phyloP scores from a whole-genome alignment of 2,888 invertebrate genomes.

The Tiliacea citrago region DNA sequence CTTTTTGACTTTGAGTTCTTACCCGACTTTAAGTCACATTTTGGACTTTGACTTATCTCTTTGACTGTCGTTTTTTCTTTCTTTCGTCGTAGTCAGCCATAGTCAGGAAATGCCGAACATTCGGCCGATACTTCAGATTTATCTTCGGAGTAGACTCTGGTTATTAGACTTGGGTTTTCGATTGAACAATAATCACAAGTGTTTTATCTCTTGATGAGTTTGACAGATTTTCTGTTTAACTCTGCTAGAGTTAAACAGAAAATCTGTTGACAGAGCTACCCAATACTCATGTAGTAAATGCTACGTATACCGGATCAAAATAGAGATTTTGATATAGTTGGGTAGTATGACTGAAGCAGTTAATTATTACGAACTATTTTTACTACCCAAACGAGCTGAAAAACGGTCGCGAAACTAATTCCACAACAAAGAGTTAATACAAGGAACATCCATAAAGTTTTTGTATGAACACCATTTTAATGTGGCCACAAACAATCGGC shows the following conservation, averaged over 20 bases:
- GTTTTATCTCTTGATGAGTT: not conserved
- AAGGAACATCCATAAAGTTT: constrained; percentile 81
- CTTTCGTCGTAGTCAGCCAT: too few relatives aligned
- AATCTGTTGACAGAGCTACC: not conserved
- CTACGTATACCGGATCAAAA: not conserved
- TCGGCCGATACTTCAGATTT: too few relatives aligned
- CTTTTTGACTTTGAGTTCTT: too few relatives aligned
- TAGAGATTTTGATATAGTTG: not conserved
- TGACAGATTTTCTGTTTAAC: too few relatives aligned
- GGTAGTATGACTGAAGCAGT: not conserved
- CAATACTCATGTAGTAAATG: not conserved
- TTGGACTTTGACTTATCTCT: too few relatives aligned
- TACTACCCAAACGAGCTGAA: constrained; percentile 61
- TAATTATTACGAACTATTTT: constrained; percentile 51
- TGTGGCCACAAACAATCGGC: constrained; percentile 81
- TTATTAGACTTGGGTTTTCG: not conserved
- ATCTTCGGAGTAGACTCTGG: too few relatives aligned
- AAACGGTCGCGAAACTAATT: constrained; percentile 77
- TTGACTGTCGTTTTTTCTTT: too few relatives aligned
- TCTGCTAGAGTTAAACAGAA: not conserved
- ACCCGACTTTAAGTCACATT: too few relatives aligned
- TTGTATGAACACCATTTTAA: constrained; percentile 79
- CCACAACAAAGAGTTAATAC: constrained; percentile 83
- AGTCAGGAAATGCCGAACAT: too few relatives aligned
- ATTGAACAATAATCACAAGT: constrained; percentile 4